phyloP scores from a whole-genome alignment of 2,113 vertebrate genomes.

The Corynorhinus townsendii region DNA sequence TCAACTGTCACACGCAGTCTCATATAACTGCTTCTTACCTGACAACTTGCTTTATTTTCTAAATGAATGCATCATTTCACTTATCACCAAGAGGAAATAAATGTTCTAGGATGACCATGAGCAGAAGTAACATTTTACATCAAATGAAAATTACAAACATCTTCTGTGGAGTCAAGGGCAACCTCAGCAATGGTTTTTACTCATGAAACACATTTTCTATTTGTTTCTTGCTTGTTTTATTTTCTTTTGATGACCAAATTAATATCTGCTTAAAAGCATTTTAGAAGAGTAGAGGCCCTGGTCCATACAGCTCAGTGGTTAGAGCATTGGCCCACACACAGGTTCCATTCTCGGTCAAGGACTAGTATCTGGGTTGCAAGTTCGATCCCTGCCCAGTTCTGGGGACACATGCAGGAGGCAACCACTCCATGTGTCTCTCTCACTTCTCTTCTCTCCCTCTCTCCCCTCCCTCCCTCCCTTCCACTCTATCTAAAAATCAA shows the following conservation, averaged over 20 bases:
- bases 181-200: background rate
- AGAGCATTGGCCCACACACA: no score
- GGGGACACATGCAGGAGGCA: no score
- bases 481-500: no score
- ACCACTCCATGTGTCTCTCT: no score
- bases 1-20: background rate
- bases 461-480: no score
- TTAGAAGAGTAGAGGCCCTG: background rate
- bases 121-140: background rate
- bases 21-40: background rate
- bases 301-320: no score
- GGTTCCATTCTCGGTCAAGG: no score
- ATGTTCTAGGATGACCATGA: background rate
- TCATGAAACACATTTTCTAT: background rate
- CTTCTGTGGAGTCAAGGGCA: background rate
- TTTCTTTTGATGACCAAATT: background rate
- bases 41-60: conserved; percentile 26
- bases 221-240: background rate
- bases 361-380: no score
- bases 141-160: background rate
- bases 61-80: conserved; percentile 26
- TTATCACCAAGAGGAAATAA: conserved; percentile 14
- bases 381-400: no score
- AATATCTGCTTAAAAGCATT: background rate
- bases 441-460: no score